Evolutionary conservation across 2,113 vertebrate species (phyloP).

Genomic region (Lepus americanus): DNA sequence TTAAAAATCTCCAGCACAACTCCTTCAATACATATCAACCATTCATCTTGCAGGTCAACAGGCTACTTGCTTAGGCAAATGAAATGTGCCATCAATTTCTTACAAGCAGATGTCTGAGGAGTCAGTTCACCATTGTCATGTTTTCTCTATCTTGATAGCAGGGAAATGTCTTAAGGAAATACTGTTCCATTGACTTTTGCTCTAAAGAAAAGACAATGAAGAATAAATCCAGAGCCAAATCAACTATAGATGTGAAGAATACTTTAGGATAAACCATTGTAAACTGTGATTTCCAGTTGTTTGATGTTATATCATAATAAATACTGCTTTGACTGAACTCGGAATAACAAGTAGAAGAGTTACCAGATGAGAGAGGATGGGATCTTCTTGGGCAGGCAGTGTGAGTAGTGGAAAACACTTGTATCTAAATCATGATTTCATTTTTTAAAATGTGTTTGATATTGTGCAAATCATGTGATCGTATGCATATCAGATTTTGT

Average conservation of each 20-base stretch:
- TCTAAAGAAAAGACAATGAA: not conserved
- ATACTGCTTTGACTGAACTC: not conserved
- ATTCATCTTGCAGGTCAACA: not conserved
- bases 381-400: not conserved
- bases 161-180: not conserved
- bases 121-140: not conserved
- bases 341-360: not conserved
- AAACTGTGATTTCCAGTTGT: not conserved
- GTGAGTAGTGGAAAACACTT: not conserved
- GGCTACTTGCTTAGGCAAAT: not conserved
- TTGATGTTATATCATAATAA: not conserved
- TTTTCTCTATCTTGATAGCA: not conserved
- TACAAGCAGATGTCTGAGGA: slow-evolving; percentile 23
- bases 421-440: not conserved
- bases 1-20: not conserved
- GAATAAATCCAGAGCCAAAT: not conserved
- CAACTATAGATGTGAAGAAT: not conserved
- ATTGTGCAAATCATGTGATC: not conserved
- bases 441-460: not conserved
- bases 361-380: not conserved
- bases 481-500: not conserved
- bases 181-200: not conserved
- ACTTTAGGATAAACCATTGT: not conserved
- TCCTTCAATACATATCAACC: not conserved
- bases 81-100: not conserved